phyloP scores from a whole-genome alignment of 2,888 invertebrate genomes.

The Pseudococcus jackbeardsleyi region DNA sequence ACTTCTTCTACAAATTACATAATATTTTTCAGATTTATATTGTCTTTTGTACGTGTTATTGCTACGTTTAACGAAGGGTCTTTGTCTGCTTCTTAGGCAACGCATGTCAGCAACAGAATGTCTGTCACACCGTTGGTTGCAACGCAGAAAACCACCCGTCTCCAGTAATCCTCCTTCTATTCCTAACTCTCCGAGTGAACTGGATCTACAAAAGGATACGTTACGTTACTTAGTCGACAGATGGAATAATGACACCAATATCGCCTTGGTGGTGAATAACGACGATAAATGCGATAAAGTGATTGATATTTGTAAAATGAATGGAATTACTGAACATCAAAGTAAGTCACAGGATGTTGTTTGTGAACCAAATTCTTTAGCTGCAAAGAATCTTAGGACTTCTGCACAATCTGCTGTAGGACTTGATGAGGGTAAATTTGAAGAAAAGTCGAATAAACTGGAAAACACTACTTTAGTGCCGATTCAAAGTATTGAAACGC shows the following conservation, averaged over 20 bases:
- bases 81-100: conserved; percentile 76
- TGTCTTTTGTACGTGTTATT: conserved; percentile 54
- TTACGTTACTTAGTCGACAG: conserved; percentile 67
- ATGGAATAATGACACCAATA: conserved; percentile 59
- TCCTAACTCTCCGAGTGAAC: conserved; percentile 41
- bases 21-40: conserved; percentile 14
- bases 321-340: conserved; percentile 32
- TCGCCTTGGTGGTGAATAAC: conserved; percentile 12
- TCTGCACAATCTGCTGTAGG: background rate
- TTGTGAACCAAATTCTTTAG: background rate
- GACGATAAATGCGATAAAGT: conserved; percentile 52
- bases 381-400: background rate
- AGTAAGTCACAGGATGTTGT: conserved; percentile 43
- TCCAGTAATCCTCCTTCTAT: conserved; percentile 24
- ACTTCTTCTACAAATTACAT: background rate
- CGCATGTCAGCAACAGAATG: conserved; percentile 86
- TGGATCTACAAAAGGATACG: conserved; percentile 67
- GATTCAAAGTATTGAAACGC: background rate
- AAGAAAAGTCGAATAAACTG: background rate
- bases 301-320: conserved; percentile 47
- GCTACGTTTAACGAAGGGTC: conserved; percentile 67
- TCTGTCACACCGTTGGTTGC: conserved; percentile 89
- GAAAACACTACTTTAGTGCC: conserved; percentile 8
- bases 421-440: background rate
- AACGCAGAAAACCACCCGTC: conserved; percentile 71